Evolutionary conservation across 2,797 vertebrate species (phyloP), one percentile per base, ranked within the genome.

Genomic region (Chromis chromis): DNA sequence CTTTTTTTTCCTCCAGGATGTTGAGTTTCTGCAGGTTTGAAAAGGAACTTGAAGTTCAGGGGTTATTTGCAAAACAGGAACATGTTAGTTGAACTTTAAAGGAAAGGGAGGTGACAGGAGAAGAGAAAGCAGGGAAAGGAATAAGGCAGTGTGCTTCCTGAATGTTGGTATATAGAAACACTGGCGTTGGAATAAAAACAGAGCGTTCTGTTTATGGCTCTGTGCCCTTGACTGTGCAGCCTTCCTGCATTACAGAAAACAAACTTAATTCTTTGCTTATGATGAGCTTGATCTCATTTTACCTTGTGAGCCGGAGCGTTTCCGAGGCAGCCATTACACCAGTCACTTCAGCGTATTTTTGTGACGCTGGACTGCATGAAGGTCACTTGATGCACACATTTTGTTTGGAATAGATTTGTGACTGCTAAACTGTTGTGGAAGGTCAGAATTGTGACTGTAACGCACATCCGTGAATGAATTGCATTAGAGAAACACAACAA

Each of bases 41-140:
- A 81, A 71, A 36, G 82, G 70, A 87, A 78, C n/a, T 56, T 76
- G 28, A 66, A 79, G 87, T 85, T 89, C 76, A 79, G 31, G 19
- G 78, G 67, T 89, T 77, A 79, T 78, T 81, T 74, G 58, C 68
- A 83, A 88, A 89, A 91, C 85, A 85, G 84, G 84, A 90, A 88
- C 82, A 78, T 67, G 81, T 61, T 67, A 48, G 31, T 74, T 79
- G 61, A 84, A 72, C 68, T 57, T 62, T 67, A 70, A 79, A 78
- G 74, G 53, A 75, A 83, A 73, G 48, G 53, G 21, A 14, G 17
- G 53, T 55, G 64, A 75, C 59, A 36, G 58, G 57, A 59, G 31
- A 69, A 62, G 61, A 59, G 48, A n/a, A 46, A 52, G 67, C 36
- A 25, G 57, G 55, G 54, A 69, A 17, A 28, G 7, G 39, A 36